A percentile compares a stretch with the other conserved stretches of the same genome.
Evolutionary conservation across 2,888 invertebrate species (phyloP).

Genomic region (Aphrophora alni): DNA sequence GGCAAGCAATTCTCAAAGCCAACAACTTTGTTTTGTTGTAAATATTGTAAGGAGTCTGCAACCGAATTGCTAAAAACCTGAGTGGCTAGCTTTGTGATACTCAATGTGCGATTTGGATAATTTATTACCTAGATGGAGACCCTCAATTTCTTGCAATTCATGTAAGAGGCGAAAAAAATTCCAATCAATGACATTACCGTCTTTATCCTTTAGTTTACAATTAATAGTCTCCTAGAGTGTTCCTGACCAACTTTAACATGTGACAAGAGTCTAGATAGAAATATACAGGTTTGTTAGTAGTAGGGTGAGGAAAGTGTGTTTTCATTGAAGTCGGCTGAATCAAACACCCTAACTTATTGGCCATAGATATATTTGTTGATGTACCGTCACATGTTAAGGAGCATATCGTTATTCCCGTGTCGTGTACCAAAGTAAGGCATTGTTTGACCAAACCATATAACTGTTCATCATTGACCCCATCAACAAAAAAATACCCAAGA

Average conservation of each 20-base stretch:
- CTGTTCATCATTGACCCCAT: slow-evolving; percentile 18
- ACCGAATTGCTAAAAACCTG: slow-evolving; percentile 16
- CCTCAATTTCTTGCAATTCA: too few species aligned
- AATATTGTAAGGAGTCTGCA: background rate
- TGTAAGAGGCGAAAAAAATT: background rate
- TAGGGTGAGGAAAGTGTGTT: background rate
- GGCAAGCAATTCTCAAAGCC: too few species aligned
- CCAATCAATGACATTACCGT: background rate
- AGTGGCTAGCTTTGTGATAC: background rate
- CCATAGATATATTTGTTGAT: background rate
- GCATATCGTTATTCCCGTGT: background rate
- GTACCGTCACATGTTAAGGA: slow-evolving; percentile 18
- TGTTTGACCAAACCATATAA: slow-evolving; percentile 17
- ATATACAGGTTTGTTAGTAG: background rate
- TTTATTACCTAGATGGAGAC: too few species aligned
- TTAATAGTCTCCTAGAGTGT: slow-evolving; percentile 1
- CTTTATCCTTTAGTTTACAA: background rate
- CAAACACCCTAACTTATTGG: slow-evolving; percentile 13
- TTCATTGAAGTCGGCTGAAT: background rate
- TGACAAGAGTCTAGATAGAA: background rate
- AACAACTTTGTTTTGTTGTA: too few species aligned
- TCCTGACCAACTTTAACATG: background rate
- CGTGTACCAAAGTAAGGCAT: slow-evolving; percentile 11
- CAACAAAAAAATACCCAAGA: slow-evolving; percentile 26
- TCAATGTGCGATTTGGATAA: too few species aligned